These are phyloP conservation scores for Araneus ventricosus DNA, from an alignment of 1,140 invertebrate genomes.

Conservation along the genomic window DNA sequence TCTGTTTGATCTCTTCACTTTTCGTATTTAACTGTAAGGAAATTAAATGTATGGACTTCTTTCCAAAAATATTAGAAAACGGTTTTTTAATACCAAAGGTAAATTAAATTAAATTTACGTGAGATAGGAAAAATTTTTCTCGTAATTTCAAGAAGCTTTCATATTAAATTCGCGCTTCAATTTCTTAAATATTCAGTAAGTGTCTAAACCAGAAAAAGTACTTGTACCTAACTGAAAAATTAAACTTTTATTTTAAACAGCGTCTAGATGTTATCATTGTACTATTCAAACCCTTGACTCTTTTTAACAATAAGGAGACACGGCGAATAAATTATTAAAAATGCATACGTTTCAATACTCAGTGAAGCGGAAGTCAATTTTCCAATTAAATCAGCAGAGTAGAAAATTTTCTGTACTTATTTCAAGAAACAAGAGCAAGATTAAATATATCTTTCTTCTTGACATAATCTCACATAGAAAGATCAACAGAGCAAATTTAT, in stretches of 20 bases:
- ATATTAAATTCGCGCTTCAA: too few species aligned
- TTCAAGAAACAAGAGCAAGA: background rate
- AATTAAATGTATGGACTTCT: too few species aligned
- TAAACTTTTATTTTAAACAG: background rate
- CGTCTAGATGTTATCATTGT: background rate
- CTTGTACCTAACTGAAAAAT: background rate
- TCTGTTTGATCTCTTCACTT: too few species aligned
- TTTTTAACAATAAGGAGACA: background rate
- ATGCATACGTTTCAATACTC: background rate
- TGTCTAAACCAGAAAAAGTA: background rate
- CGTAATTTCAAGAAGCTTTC: too few species aligned
- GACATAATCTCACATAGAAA: background rate
- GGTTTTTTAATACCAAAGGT: too few species aligned
- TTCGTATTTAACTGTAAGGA: too few species aligned
- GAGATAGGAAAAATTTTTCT: too few species aligned
- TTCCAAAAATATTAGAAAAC: too few species aligned
- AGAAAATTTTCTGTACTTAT: background rate
- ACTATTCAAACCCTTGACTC: background rate
- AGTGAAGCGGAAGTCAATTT: background rate
- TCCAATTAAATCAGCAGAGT: slow-evolving; percentile 6
- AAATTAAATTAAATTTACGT: too few species aligned
- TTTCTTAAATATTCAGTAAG: too few species aligned
- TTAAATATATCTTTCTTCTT: background rate
- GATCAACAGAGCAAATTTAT: background rate
- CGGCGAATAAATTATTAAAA: background rate